Evolutionary conservation across 2,113 vertebrate species (phyloP), one percentile per base, ranked within the genome.

Genomic region (Deroptyus accipitrinus): DNA sequence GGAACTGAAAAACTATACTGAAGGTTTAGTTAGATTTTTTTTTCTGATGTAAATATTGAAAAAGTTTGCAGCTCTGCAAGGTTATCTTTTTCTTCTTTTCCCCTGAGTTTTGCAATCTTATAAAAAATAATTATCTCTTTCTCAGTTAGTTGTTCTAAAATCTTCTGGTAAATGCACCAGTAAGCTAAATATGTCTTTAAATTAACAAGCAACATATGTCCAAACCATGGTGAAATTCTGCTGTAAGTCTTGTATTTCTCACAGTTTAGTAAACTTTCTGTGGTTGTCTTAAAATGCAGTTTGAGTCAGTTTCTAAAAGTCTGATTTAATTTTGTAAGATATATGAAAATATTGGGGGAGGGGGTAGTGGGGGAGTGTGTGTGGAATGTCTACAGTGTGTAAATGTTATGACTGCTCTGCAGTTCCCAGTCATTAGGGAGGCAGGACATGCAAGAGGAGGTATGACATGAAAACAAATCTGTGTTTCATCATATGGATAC

Each of bases 261-360:
- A 76, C 20, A 62, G 8, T 78, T 90, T 85, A 89, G 76, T 44
- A 55, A 13, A 52, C 5, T 79, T 70, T 57, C 16, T 54, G 17
- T 48, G 12, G 13, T 72, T 22, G 39, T 80, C 46, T 83, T 48
- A 54, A 73, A 95, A 92, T 63, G 11, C 13, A 80, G 13, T 54
- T 82, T 84, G 23, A 90, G 8, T 42, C 25, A 42, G 31, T 90
- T 94, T 82, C 66, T 52, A 83, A 54, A 92, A 69, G 11, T 66
- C 61, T 62, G 17, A 51, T 59, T 91, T 83, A 76, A 46, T 73
- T 94, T 83, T 93, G 23, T 28, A 57, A 57, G 28, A 51, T 33
- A 6, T 41, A 46, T 59, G 35, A 88, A 62, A 30, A 35, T 35
- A 59, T 6, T 35, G 22, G 13, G 33, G 13, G 22, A 55, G 20